A percentile compares a stretch with the other conserved stretches of the same genome.
phyloP scores from a whole-genome alignment of 2,888 invertebrate species.

The Drosophila diplacantha region DNA sequence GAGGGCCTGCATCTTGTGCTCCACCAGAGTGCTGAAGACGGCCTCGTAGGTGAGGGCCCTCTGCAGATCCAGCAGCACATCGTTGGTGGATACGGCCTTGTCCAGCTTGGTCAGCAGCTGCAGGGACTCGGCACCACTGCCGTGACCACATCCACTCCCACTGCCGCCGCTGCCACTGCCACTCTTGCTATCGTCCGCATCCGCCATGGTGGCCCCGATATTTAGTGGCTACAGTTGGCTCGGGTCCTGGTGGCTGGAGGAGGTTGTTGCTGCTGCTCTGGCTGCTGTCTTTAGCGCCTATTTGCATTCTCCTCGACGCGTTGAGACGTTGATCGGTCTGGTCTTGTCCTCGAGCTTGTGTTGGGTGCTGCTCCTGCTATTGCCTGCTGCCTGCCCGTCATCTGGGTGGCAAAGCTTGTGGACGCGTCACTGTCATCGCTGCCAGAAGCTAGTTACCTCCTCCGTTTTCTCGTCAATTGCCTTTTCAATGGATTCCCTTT shows the following conservation, averaged over 20 bases:
- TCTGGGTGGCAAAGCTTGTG: constrained; percentile 45
- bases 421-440: constrained; percentile 37
- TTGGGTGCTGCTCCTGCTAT: constrained; percentile 13
- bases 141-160: constrained; percentile 20
- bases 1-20: constrained; percentile 78
- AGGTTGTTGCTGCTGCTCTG: constrained; percentile 35
- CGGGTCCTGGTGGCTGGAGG: constrained; percentile 26
- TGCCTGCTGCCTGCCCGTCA: constrained; percentile 48
- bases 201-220: constrained; percentile 54
- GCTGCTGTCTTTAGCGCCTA: constrained; percentile 49
- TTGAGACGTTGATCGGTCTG: constrained; percentile 47
- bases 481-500: constrained; percentile 40
- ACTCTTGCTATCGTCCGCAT: constrained; percentile 67
- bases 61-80: constrained; percentile 75
- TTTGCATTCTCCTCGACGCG: constrained; percentile 63
- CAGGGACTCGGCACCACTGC: constrained; percentile 36
- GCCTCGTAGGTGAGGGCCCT: constrained; percentile 77
- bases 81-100: constrained; percentile 78
- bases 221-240: constrained; percentile 8
- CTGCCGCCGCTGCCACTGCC: constrained; percentile 43
- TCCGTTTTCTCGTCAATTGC: constrained; percentile 30
- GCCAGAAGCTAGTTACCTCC: constrained; percentile 29
- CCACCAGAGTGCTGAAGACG: constrained; percentile 76
- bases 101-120: constrained; percentile 70
- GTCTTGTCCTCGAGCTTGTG: constrained; percentile 27